Conservation (phyloP, 2,113 vertebrate genomes). For the Clarias batrachus region DNA sequence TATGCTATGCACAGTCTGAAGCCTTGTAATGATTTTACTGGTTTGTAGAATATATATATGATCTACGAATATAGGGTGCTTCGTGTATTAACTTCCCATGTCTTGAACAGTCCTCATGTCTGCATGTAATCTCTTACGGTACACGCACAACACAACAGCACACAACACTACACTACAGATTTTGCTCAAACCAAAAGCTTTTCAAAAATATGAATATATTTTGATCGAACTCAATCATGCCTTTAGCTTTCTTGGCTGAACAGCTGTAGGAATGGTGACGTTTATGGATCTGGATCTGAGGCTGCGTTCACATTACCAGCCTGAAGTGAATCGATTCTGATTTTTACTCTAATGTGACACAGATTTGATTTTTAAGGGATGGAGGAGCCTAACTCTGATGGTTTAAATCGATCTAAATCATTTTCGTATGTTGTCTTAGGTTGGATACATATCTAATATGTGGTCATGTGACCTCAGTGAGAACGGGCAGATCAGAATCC, state of each 20-base stretch:
- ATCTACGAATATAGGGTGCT: constrained; percentile 74
- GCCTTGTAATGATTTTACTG: constrained; percentile 69
- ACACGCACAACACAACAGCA: constrained; percentile 48
- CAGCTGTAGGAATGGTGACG: background rate
- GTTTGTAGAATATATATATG: constrained; percentile 68
- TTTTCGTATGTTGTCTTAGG: no score
- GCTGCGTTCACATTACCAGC: background rate
- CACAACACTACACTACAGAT: constrained; percentile 40
- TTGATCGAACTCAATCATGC: constrained; percentile 49
- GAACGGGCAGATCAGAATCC: no score
- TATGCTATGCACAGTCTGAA: constrained; percentile 82
- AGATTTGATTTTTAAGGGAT: no score
- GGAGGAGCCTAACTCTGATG: no score
- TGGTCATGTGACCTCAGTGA: no score
- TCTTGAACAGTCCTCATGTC: constrained; percentile 55
- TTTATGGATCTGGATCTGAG: background rate
- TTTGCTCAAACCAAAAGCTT: constrained; percentile 57
- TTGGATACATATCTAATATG: no score
- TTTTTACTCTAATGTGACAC: no score
- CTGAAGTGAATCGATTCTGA: no score
- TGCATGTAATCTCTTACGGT: constrained; percentile 43
- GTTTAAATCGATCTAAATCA: no score
- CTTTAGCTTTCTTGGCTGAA: constrained; percentile 33
- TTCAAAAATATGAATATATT: constrained; percentile 46
- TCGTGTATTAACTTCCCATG: constrained; percentile 74